phyloP scores from a whole-genome alignment of 2,888 invertebrate species.

The Protonemura montana region DNA sequence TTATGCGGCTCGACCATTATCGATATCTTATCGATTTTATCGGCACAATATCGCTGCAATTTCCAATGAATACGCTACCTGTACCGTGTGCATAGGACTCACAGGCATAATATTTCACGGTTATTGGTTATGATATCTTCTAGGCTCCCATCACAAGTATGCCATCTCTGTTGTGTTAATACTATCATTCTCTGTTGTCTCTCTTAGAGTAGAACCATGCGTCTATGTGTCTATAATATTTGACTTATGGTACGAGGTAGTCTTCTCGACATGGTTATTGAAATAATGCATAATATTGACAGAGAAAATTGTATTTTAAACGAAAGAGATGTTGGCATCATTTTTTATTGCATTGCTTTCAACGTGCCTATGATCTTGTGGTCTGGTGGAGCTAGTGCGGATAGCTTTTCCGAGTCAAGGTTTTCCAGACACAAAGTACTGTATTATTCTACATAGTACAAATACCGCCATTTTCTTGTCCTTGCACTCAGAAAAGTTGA shows the following conservation, averaged over 20 bases:
- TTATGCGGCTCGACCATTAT: neutral
- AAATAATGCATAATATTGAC: conserved; percentile 26
- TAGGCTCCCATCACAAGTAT: neutral
- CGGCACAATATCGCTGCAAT: neutral
- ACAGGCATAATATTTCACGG: neutral
- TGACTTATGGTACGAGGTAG: conserved; percentile 22
- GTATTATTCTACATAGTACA: neutral
- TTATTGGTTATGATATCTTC: neutral
- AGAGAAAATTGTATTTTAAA: conserved; percentile 28
- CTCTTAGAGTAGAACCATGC: neutral
- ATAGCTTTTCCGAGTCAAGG: neutral
- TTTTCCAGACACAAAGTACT: neutral
- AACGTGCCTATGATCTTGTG: neutral
- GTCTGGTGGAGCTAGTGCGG: neutral
- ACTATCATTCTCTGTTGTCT: neutral
- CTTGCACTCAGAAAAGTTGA: neutral
- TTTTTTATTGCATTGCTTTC: neutral
- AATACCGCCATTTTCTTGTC: neutral
- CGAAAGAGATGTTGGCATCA: neutral
- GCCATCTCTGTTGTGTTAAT: neutral
- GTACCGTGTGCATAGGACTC: neutral
- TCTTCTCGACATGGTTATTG: conserved; percentile 13
- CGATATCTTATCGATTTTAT: neutral
- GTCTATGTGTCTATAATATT: conserved; percentile 8
- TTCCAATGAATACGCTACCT: neutral